Evolutionary conservation across 1,140 invertebrate genomes (phyloP), one percentile per base, ranked within the genome.

Genomic region (Heliconius himera): DNA sequence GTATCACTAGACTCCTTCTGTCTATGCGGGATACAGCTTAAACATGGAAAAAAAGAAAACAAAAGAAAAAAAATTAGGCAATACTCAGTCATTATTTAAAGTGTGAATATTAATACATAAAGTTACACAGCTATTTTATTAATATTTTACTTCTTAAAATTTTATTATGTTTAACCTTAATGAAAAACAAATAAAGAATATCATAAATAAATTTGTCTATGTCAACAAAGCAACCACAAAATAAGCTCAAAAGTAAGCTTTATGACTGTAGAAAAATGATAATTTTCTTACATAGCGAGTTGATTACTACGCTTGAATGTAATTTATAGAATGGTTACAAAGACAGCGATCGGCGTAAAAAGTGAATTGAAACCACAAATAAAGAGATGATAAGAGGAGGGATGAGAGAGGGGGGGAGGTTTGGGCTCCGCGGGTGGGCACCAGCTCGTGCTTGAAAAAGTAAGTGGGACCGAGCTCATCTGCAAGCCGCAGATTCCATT

Each of bases 311-410:
- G 87, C 88, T 89, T 86, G 82, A 70, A 83, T 41, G 76, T 84
- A 82, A 82, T 82, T 82, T 77, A 82, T 82, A 75, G 75, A 71
- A 73, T 16, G 76, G 73, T 75, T 80, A 81, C 83, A 87, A 87
- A 86, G 85, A 91, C 88, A 86, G 90, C 84, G 83, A 80, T 87
- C 86, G 75, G 86, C 86, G 89, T 92, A 94, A 94, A 94, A 94
- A 93, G 90, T 83, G 88, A 93, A 93, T 94, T 94, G 93, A 93
- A 93, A 94, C 90, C 91, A 89, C 91, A 91, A 92, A 92, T 91
- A 90, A 92, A 88, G 89, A 92, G 90, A 46, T 82, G 83, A 85
- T 66, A 29, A 66, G 60, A 66, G 60, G 60, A 66, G 11, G 60
- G 11, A 66, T 66, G 13, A 13, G 60, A 66, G 26, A 66, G 60